Percentiles rank a stretch among this genome's conserved stretches.
Evolutionary conservation across 2,797 vertebrate species (phyloP).

Genomic region (Apogon talboti): DNA sequence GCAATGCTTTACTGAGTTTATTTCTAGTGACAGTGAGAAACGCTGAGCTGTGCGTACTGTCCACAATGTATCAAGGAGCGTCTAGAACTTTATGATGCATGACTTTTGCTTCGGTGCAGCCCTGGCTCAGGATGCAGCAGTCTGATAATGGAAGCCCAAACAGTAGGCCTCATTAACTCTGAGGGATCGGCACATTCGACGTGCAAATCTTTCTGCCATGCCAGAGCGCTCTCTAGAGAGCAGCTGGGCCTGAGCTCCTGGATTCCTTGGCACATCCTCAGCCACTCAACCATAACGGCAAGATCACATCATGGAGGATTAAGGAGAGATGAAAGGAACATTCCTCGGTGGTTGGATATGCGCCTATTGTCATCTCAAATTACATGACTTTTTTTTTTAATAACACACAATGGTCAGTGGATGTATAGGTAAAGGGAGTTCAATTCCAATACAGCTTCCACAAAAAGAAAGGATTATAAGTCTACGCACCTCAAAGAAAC

Average conservation of each 20-base stretch:
- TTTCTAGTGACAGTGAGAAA: constrained; percentile 38
- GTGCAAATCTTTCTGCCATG: constrained; percentile 55
- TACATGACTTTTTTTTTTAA: constrained; percentile 30
- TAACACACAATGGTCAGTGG: constrained; percentile 30
- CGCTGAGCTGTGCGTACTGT: constrained; percentile 56
- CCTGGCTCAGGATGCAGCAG: constrained; percentile 48
- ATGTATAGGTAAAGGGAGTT: constrained; percentile 1
- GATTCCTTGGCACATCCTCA: constrained; percentile 59
- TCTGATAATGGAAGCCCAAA: constrained; percentile 69
- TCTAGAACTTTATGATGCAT: constrained; percentile 61
- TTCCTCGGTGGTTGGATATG: constrained; percentile 41
- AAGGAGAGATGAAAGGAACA: constrained; percentile 49
- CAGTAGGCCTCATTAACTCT: constrained; percentile 70
- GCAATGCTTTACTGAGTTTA: constrained; percentile 21
- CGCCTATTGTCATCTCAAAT: constrained; percentile 41
- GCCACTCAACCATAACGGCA: constrained; percentile 24
- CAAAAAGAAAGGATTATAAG: constrained; percentile 33
- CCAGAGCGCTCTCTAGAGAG: constrained; percentile 37
- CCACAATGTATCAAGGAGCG: constrained; percentile 44
- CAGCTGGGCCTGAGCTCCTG: constrained; percentile 33
- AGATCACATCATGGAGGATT: constrained; percentile 56
- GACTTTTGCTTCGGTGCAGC: constrained; percentile 14
- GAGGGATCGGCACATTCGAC: constrained; percentile 56
- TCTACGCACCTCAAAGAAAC: constrained; percentile 31
- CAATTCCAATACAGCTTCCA: constrained; percentile 30